A percentile compares a stretch with the other conserved stretches of the same genome.
phyloP scores from a whole-genome alignment of 2,888 invertebrate species.

The Pyrrhosoma nymphula region DNA sequence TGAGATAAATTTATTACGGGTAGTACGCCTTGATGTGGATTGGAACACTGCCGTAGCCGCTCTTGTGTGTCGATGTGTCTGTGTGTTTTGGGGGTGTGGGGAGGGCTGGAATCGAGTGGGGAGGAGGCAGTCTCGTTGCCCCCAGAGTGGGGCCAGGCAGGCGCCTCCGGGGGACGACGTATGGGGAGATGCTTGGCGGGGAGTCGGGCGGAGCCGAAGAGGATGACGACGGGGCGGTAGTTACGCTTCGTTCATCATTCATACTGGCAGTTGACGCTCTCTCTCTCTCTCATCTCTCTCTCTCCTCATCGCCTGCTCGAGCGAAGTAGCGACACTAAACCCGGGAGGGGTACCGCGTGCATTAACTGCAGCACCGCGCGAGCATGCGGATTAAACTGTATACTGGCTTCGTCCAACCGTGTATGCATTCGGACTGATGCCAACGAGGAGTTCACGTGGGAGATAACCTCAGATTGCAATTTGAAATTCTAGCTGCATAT shows the following conservation, averaged over 20 bases:
- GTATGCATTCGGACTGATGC: neutral
- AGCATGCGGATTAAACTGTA: neutral
- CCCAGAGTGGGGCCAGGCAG: neutral
- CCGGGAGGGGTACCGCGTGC: too few relatives aligned
- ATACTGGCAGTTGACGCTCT: neutral
- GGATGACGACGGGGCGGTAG: neutral
- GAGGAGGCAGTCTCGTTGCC: neutral
- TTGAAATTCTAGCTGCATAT: neutral
- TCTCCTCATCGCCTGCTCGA: neutral
- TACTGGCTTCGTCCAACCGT: neutral
- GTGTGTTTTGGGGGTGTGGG: neutral
- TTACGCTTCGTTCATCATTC: constrained; percentile 29
- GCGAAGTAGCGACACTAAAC: neutral
- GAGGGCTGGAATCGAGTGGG: neutral
- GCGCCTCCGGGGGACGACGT: too few relatives aligned
- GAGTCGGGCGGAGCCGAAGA: neutral
- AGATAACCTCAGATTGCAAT: neutral
- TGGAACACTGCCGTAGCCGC: neutral
- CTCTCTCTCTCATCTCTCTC: neutral
- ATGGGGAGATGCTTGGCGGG: too few relatives aligned
- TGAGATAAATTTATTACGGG: too few relatives aligned
- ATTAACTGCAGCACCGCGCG: neutral
- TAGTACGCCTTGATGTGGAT: too few relatives aligned
- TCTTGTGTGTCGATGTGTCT: neutral
- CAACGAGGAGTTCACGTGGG: neutral